Evolutionary conservation across 2,113 vertebrate genomes (phyloP).

Genomic region (Arothron firmamentum): DNA sequence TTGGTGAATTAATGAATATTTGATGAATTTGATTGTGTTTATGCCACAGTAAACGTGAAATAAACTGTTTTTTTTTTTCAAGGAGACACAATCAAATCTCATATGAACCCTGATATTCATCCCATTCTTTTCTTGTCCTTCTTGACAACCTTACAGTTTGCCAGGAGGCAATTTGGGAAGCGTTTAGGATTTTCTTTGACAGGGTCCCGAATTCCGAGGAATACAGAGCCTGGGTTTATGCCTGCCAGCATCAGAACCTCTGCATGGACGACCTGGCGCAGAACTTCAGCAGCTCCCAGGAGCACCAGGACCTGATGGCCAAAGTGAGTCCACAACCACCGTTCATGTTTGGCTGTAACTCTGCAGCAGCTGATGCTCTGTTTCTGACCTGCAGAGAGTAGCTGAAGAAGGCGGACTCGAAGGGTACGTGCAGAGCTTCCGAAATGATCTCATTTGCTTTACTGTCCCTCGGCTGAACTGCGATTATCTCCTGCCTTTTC

Average conservation of each 20-base stretch:
- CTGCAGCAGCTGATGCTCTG: background rate
- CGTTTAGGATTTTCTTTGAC: conserved; percentile 91
- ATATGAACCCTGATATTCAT: background rate
- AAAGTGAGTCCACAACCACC: conserved; percentile 68
- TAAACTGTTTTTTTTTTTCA: background rate
- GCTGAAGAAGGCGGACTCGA: conserved; percentile 44
- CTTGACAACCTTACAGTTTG: conserved; percentile 77
- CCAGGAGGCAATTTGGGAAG: conserved; percentile 96
- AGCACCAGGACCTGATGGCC: conserved; percentile 85
- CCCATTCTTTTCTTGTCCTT: background rate
- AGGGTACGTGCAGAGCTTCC: conserved; percentile 45
- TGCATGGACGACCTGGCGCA: conserved; percentile 88
- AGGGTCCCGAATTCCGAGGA: conserved; percentile 86
- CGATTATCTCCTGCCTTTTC: conserved; percentile 13
- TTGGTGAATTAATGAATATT: conserved; percentile 3
- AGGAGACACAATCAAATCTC: background rate
- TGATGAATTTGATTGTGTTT: too few species aligned
- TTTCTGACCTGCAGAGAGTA: conserved; percentile 54
- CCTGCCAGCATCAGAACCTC: conserved; percentile 86
- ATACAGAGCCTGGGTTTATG: conserved; percentile 85
- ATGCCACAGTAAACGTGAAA: background rate
- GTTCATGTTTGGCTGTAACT: background rate
- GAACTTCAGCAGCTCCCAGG: conserved; percentile 90
- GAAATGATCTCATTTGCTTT: background rate
- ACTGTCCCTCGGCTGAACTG: background rate